Base-by-base conservation (phyloP, 2,888 invertebrate species). In the Apamea monoglypha region DNA sequence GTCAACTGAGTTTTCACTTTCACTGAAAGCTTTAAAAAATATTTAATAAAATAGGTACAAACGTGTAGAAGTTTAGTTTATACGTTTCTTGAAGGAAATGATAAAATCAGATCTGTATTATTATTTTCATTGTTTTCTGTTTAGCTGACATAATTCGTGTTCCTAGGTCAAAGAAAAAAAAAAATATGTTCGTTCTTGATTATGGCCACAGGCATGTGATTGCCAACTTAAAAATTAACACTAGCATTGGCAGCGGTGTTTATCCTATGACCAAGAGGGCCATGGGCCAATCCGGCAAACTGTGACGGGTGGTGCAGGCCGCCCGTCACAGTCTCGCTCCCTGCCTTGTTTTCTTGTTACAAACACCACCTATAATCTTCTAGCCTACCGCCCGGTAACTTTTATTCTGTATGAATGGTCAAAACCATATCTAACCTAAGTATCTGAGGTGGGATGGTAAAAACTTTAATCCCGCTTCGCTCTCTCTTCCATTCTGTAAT, bases 1-100 rank as follows among this genome's bases (percentile, higher is more conserved):
- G 47, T 63, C 76, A 68, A 76, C 63, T 29, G 44, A 59, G 53
- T 74, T 79, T 79, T 88, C 74, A 82, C 77, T 86, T 84, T 80
- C 85, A 40, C 8, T 40, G 14, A 50, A 53, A n/a, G 12, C 12
- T 67, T 25, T 1, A 3, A 2, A 50, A 59, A 18, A 7, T 47
- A 36, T 25, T 56, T 21, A n/a, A 12, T 36, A 18, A 21, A 36
- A 50, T 29, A 10, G 4, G 1, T 76, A 6, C 2, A 44, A 1
- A 2, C 2, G 0, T 32, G 5, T 14, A 12, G 0, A 80, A 64
- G 2, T 47, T 32, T 14, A 40, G 5, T 72, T 72, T 6, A 6
- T 44, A n/a, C n/a, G 4, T 70, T 50, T 50, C 14, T 50, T 0
- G 5, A 16, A 2, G 2, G 32, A n/a, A 29, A 61, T 50, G 1